These are phyloP conservation scores for Euwallacea fornicatus DNA, from an alignment of 1,140 invertebrate genomes.

Conservation along the genomic window DNA sequence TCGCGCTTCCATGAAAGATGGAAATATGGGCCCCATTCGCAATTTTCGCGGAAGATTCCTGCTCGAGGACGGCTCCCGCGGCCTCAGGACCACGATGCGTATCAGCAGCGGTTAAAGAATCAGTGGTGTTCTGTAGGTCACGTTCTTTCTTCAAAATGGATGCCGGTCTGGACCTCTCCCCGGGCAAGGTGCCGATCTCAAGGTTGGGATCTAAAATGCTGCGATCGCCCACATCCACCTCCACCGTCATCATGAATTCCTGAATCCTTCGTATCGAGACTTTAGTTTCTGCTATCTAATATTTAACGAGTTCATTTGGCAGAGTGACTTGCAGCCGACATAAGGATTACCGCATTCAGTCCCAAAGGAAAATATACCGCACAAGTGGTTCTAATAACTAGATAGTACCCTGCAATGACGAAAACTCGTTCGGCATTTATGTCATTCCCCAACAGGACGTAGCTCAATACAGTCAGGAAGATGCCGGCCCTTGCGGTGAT, in stretches of 20 bases:
- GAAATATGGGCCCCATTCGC: constrained; percentile 10
- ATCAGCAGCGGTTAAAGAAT: too few relatives aligned
- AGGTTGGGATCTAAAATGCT: constrained; percentile 34
- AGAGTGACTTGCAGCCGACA: background rate
- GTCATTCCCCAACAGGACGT: constrained; percentile 66
- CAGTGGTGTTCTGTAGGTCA: too few relatives aligned
- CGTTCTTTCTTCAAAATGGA: too few relatives aligned
- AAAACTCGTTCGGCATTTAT: constrained; percentile 76
- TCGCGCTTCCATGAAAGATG: constrained; percentile 29
- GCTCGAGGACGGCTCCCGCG: background rate
- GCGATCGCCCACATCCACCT: constrained; percentile 54
- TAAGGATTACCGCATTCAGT: constrained; percentile 28
- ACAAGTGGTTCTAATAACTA: constrained; percentile 70
- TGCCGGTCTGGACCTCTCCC: background rate
- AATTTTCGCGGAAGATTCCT: background rate
- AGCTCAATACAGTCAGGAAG: constrained; percentile 74
- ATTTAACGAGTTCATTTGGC: background rate
- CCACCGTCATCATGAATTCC: constrained; percentile 68
- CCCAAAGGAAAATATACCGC: constrained; percentile 56
- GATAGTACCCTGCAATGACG: constrained; percentile 70
- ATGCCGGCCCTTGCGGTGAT: constrained; percentile 74
- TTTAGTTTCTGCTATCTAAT: constrained; percentile 62
- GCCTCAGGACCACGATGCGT: too few relatives aligned
- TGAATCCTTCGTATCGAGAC: constrained; percentile 63
- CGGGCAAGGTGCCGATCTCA: background rate